phyloP scores from a whole-genome alignment of 2,888 invertebrate genomes.

The Formica aserva region DNA sequence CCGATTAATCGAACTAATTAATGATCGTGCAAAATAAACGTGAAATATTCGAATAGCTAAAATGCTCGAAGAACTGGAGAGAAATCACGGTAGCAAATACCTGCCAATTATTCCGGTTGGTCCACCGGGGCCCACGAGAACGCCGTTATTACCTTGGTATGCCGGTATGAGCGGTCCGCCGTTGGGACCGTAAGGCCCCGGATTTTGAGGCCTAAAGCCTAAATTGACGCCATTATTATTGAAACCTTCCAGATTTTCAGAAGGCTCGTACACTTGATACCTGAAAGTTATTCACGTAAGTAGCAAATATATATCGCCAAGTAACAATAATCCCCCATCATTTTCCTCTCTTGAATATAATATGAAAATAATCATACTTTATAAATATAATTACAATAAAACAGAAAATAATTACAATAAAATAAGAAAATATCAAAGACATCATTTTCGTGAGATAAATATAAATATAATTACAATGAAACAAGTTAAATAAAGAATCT shows the following conservation, averaged over 20 bases:
- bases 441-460: background rate
- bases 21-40: background rate
- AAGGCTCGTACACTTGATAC: conserved; percentile 71
- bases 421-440: too few relatives aligned
- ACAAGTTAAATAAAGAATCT: background rate
- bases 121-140: conserved; percentile 87
- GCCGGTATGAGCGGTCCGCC: conserved; percentile 76
- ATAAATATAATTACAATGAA: background rate
- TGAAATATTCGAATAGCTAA: background rate
- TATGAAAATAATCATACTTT: background rate
- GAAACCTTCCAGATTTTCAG: conserved; percentile 55
- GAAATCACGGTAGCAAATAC: conserved; percentile 68
- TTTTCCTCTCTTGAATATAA: background rate
- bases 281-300: conserved; percentile 46
- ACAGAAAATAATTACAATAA: too few relatives aligned
- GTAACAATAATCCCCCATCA: background rate
- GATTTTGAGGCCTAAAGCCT: conserved; percentile 69
- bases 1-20: conserved; percentile 23
- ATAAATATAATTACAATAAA: background rate
- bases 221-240: conserved; percentile 47
- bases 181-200: conserved; percentile 80
- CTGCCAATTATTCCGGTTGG: conserved; percentile 87
- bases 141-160: conserved; percentile 68
- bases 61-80: background rate
- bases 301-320: background rate